These are phyloP conservation scores for Pygoscelis adeliae DNA, from an alignment of 2,113 vertebrate genomes.

Conservation along the genomic window DNA sequence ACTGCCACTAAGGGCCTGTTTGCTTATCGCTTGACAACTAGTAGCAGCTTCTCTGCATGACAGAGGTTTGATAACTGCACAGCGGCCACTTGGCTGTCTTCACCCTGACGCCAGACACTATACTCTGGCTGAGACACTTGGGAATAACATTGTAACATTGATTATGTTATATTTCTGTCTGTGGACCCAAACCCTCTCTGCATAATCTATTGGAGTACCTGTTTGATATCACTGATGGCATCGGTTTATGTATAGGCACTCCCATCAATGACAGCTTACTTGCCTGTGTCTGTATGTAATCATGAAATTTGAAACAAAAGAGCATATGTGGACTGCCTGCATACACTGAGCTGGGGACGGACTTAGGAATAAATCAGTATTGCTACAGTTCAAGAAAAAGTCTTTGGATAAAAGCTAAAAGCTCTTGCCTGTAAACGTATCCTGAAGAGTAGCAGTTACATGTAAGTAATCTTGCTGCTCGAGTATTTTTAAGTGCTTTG, in stretches of 20 bases:
- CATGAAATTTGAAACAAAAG: not conserved
- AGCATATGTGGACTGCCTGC: rapidly evolving
- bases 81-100: not conserved
- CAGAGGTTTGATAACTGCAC: too few relatives aligned
- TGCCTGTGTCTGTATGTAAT: not conserved
- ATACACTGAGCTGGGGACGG: not conserved
- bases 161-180: not conserved
- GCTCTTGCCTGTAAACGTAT: not conserved
- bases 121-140: not conserved
- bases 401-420: not conserved
- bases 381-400: not conserved
- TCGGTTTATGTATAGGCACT: not conserved
- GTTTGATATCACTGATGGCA: not conserved
- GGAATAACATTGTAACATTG: not conserved
- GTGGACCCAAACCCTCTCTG: not conserved
- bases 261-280: too few relatives aligned
- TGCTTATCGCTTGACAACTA: not conserved
- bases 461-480: not conserved
- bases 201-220: not conserved
- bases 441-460: not conserved
- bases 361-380: too few relatives aligned
- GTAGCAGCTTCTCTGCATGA: not conserved
- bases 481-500: not conserved
- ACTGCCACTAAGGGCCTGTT: not conserved
- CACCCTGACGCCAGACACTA: not conserved